Base-by-base conservation (phyloP, 2,113 vertebrate genomes). In the Actinemys pallida region DNA sequence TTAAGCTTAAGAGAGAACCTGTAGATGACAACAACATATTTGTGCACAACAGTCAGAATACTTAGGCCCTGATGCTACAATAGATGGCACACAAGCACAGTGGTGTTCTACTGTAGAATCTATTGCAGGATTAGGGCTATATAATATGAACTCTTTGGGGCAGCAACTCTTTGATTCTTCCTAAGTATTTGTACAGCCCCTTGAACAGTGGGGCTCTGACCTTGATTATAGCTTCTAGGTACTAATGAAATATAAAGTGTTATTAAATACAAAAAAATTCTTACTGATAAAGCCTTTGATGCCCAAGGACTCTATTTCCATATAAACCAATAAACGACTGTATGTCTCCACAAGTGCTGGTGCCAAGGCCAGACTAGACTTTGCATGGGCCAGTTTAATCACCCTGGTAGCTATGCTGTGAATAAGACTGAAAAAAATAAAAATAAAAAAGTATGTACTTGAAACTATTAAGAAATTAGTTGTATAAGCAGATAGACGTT, bases 221-320 rank as follows among this genome's bases (percentile, higher is more conserved):
- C 91, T 90, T 87, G 78, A 75, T 22, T 62, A 56, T 1, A 6
- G 47, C 53, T 24, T 90, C 29, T 25, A 54, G 39, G 20, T 96
- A 42, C 53, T 2, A 9, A 25, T 82, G 35, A 45, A 76, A 11
- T 25, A 6, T 56, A 86, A 94, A 87, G 85, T 6, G 13, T 5
- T 75, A 62, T 5, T 81, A 42, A 29, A 7, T 56, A 8, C 25
- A 0, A 50, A 14, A 50, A 50, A 50, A 16, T 90, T 86, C 99
- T 99, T 98, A 99, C 99, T 99, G 97, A 99, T 99, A 97, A 99
- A 99, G 96, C 99, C 99, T 98, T 99, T 99, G 98, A 99, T 99
- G 96, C 99, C 99, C 98, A 99, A 98, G 29, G 99, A 99, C 90
- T 99, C 99, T 79, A 99, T 99, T 98, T 99, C 99, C 99, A 99